A percentile compares a stretch with the other conserved stretches of the same genome.
Evolutionary conservation across 2,113 vertebrate species (phyloP).

Genomic region (Phyllostomus discolor): DNA sequence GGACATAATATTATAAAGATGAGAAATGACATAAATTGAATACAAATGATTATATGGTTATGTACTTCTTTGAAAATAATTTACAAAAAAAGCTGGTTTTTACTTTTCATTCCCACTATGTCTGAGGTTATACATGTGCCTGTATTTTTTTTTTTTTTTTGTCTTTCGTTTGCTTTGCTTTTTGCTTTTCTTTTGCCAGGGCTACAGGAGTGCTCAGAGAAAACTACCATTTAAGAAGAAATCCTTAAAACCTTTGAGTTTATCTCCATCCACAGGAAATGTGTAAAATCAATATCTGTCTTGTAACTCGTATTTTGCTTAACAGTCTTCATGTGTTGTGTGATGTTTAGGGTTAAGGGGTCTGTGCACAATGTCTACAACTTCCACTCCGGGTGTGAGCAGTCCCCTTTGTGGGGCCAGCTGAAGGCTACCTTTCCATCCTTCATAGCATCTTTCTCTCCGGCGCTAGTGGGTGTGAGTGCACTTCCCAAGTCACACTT

Average conservation of each 20-base stretch:
- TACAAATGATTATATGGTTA: not conserved
- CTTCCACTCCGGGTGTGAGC: rapidly evolving
- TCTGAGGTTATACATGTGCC: not conserved
- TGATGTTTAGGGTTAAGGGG: not conserved
- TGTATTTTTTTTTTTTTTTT: not conserved
- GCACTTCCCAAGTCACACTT: not conserved
- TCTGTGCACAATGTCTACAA: not conserved
- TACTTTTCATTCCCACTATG: not conserved
- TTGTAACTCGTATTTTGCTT: not conserved
- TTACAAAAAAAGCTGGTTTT: not conserved
- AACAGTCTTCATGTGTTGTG: not conserved
- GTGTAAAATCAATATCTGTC: not conserved
- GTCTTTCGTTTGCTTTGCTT: not conserved
- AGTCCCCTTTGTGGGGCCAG: rapidly evolving
- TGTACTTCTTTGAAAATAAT: not conserved
- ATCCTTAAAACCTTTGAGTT: not conserved
- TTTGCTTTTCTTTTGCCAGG: not conserved
- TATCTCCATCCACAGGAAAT: not conserved
- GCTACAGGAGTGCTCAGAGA: not conserved
- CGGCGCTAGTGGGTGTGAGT: not conserved
- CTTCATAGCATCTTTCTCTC: not conserved
- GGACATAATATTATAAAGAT: not conserved
- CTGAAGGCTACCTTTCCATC: not conserved
- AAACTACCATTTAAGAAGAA: not conserved
- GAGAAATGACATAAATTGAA: not conserved